phyloP scores from a whole-genome alignment of 2,888 invertebrate genomes.

The Nomada ferruginata region DNA sequence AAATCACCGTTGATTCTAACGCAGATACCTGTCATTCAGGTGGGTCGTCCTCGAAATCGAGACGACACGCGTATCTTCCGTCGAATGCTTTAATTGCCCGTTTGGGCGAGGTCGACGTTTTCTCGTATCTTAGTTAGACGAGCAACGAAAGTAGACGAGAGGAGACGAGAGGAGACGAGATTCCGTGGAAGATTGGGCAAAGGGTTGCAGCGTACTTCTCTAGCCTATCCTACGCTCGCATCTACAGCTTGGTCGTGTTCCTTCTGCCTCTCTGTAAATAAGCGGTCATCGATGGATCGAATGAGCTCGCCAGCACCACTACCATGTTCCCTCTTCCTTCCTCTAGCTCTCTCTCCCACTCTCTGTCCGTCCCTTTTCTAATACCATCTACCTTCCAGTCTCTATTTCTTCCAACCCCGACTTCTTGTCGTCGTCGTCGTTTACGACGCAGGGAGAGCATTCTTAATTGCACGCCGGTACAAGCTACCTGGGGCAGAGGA shows the following conservation, averaged over 20 bases:
- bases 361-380: conserved; percentile 36
- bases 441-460: conserved; percentile 48
- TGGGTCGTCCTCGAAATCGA: conserved; percentile 62
- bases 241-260: conserved; percentile 77
- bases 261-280: conserved; percentile 80
- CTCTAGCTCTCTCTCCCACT: conserved; percentile 6
- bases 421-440: conserved; percentile 8
- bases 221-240: conserved; percentile 72
- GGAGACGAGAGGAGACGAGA: conserved; percentile 55
- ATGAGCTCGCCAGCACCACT: conserved; percentile 51
- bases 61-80: conserved; percentile 61
- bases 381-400: conserved; percentile 35
- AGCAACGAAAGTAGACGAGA: conserved; percentile 16
- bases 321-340: conserved; percentile 27
- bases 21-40: conserved; percentile 46
- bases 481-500: conserved; percentile 37
- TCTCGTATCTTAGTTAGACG: conserved; percentile 7
- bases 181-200: conserved; percentile 68
- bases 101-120: conserved; percentile 71
- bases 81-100: conserved; percentile 82
- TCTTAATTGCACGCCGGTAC: conserved; percentile 80
- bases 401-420: conserved; percentile 40
- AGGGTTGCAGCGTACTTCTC: conserved; percentile 72
- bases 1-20: conserved; percentile 12
- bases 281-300: conserved; percentile 82